Base-by-base conservation (phyloP, 2,113 vertebrate genomes). In the Nipponia nippon region DNA sequence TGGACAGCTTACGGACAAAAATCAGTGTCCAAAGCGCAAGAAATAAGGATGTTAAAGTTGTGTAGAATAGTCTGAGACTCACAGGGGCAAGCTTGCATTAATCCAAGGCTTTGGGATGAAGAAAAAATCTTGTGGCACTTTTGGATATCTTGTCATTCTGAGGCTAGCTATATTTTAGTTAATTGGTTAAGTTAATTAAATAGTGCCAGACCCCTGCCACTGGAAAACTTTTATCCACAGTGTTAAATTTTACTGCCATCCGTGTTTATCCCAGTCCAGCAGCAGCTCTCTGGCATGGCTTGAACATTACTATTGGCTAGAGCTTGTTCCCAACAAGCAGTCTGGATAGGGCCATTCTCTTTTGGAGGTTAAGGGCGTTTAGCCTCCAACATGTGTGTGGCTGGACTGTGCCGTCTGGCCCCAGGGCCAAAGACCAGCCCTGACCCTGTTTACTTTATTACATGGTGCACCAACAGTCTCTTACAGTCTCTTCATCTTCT, bases 131-230 rank as follows among this genome's bases (percentile, higher is more conserved):
- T 52, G 14, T 63, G 49, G 9, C 8, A 14, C 21, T 84, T 95
- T 70, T 2, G 10, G 25, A 16, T 40, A 59, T 62, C 2, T 71
- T 84, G 15, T 18, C 17, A 42, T 87, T 79, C 53, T 70, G 21
- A 89, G 30, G 49, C 18, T 21, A 63, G 12, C 38, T 82, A 2
- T 71, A 63, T 38, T 73, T 77, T 46, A 77, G 7, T 81, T 77
- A 65, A 56, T 29, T 79, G 19, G 3, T 73, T 86, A 42, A 82
- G n/a, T 47, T 78, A 75, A 72, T 86, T 72, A 83, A 80, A 86
- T n/a, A 66, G 29, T 1, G 3, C 2, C 0, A 2, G 36, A 25
- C 11, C 5, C 12, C 18, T 53, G 55, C 11, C 36, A 59, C 22
- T 73, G 61, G 58, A 80, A 73, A 61, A 58, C 20, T 46, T 85